phyloP scores from a whole-genome alignment of 2,888 invertebrate genomes.

The Dinocampus coccinellae region DNA sequence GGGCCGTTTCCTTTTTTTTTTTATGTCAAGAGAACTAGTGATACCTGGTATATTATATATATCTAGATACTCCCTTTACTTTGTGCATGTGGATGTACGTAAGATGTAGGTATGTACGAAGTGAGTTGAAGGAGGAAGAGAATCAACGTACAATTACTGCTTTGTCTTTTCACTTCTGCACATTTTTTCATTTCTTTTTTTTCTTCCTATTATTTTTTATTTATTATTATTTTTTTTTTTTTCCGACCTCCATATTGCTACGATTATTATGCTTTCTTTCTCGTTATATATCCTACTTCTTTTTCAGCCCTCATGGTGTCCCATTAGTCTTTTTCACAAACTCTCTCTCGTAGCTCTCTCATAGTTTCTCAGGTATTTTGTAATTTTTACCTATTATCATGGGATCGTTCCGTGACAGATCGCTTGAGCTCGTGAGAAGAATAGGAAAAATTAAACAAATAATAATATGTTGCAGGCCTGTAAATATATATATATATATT shows the following conservation, averaged over 20 bases:
- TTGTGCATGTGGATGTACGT: not conserved
- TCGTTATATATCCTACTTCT: slow-evolving; percentile 1
- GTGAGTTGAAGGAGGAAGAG: slow-evolving; percentile 20
- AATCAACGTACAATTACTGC: slow-evolving; percentile 28
- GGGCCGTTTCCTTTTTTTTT: slow-evolving; percentile 13
- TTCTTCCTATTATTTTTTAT: too few species aligned
- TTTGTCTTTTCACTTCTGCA: slow-evolving; percentile 26
- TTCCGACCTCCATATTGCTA: slow-evolving; percentile 15
- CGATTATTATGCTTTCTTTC: slow-evolving; percentile 25
- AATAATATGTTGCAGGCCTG: not conserved
- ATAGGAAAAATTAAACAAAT: not conserved
- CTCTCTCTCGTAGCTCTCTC: slow-evolving; percentile 28
- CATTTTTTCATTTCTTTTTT: slow-evolving; percentile 2
- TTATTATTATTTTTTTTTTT: too few species aligned
- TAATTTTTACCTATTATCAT: slow-evolving; percentile 27
- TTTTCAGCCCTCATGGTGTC: not conserved
- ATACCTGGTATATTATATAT: not conserved
- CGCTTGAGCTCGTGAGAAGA: not conserved
- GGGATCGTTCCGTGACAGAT: slow-evolving; percentile 7
- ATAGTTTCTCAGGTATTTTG: slow-evolving; percentile 34
- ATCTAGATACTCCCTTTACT: not conserved
- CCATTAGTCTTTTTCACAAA: slow-evolving; percentile 20
- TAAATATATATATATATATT: not conserved
- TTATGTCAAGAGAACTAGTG: not conserved
- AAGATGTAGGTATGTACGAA: not conserved